Evolutionary conservation across 2,113 vertebrate genomes (phyloP).

Genomic region (Thalassarche chlororhynchos): DNA sequence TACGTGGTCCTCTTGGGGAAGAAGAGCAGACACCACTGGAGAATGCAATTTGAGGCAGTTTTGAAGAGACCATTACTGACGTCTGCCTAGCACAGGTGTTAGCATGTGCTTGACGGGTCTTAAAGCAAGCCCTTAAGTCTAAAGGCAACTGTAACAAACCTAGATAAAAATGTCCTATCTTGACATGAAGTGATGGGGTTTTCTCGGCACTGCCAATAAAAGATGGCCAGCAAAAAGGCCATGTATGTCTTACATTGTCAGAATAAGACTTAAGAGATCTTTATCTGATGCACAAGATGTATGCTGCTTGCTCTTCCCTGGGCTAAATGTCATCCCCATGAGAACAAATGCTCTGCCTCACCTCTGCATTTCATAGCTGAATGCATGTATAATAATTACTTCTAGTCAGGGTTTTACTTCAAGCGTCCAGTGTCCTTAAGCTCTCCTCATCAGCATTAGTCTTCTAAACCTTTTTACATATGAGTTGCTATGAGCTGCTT

Average conservation of each 20-base stretch:
- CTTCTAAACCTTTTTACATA: slow-evolving; percentile 7
- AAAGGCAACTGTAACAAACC: not conserved
- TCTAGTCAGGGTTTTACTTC: not conserved
- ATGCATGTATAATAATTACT: not conserved
- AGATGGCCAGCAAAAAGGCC: not conserved
- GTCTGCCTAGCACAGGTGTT: not conserved
- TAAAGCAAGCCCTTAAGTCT: not conserved
- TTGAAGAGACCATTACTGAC: not conserved
- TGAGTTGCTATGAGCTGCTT: slow-evolving; percentile 27
- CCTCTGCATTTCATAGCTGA: not conserved
- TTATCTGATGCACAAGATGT: not conserved
- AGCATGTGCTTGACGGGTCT: fast-evolving
- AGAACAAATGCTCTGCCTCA: not conserved
- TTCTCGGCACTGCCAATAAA: not conserved
- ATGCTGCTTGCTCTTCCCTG: not conserved
- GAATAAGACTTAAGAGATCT: not conserved
- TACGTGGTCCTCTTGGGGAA: not conserved
- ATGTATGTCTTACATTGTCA: not conserved
- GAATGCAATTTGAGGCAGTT: not conserved
- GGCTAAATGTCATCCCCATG: not conserved
- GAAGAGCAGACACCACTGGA: not conserved
- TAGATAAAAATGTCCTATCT: not conserved
- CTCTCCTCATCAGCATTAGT: not conserved
- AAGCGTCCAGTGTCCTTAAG: not conserved
- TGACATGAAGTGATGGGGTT: not conserved